Evolutionary conservation across 2,888 invertebrate genomes (phyloP), one percentile per base, ranked within the genome.

Genomic region (Brachyopa scutellaris): DNA sequence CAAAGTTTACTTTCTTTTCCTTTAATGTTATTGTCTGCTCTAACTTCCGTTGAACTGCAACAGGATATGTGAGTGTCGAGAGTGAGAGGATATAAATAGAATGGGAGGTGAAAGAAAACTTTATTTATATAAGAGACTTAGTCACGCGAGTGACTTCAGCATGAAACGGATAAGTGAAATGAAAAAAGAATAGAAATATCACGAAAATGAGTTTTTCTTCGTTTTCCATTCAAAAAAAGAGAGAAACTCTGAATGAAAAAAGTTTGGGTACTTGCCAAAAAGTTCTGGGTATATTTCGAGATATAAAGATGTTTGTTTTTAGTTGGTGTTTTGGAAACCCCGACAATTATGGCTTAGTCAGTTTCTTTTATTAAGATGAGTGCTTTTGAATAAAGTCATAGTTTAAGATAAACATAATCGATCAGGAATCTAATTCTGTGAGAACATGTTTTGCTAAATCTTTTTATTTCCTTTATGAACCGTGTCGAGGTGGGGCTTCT

Each of bases 41-140:
- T 19, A 61, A 45, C 42, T 61, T 59, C 45, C 61, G 61, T 19
- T 47, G 21, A 47, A 62, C 45, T 62, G 33, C 61, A 62, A 62
- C 61, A 62, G 61, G 61, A 62, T 62, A 33, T 62, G 47, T 47
- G 61, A 62, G 59, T 23, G 47, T 33, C 9, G 21, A 62, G 47
- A 33, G 47, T 57, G n/a, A n/a, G n/a, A n/a, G n/a, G n/a, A n/a
- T n/a, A n/a, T n/a, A n/a, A n/a, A 57, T 40, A 9, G 36, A 5
- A 26, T 47, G 33, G 61, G 21, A 62, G 47, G 45, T 62, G 61
- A 33, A 33, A 61, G 29, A 45, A 61, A 61, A 62, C 31, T 62
- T 62, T 62, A 47, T 62, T 62, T 62, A 47, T 47, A 33, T 47
- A 45, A 33, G 33, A 21, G 61, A 45, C 45, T 47, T 47, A 62